Evolutionary conservation across 2,797 vertebrate genomes (phyloP), one percentile per base, ranked within the genome.

Genomic region (Poliocrania exsul): DNA sequence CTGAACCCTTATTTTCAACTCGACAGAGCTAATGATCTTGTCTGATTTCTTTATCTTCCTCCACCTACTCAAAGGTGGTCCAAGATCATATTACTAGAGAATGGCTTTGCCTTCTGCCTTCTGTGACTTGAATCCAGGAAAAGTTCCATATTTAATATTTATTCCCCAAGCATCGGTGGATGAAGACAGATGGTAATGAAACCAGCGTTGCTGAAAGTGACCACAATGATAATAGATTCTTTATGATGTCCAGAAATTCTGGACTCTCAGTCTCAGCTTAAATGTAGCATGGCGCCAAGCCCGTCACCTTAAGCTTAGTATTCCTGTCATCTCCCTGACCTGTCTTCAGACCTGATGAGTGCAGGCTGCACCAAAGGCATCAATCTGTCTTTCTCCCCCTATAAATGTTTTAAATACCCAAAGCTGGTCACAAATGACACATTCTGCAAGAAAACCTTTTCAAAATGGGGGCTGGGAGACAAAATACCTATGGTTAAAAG

Each of bases 191-290:
- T 97, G 96, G 97, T 97, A 97, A 98, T 98, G 97, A 98, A 98
- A 98, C 96, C 97, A 97, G 96, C 14, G 90, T 98, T 98, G 97
- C 97, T 98, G 97, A 97, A 97, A 98, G 97, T 97, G 96, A 97
- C 97, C 97, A 96, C 97, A 97, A 97, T 97, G 97, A 97, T 98
- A 98, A 98, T 97, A 98, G 97, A 98, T 98, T 97, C 97, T 97
- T 98, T 98, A 98, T 97, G 97, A 97, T 97, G 97, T 98, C 97
- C 97, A 98, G 97, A 97, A 97, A 97, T 98, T 96, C 97, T 97
- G 97, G 96, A 97, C 96, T 97, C 96, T 95, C 81, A 91, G 97
- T 97, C 97, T 98, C 94, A 46, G 96, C 95, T 97, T 96, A 98
- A 97, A 97, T 97, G 96, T 96, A 96, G 95, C 95, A 95, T 96